phyloP scores from a whole-genome alignment of 2,797 vertebrate genomes.

The Notoglanidium macrostoma region DNA sequence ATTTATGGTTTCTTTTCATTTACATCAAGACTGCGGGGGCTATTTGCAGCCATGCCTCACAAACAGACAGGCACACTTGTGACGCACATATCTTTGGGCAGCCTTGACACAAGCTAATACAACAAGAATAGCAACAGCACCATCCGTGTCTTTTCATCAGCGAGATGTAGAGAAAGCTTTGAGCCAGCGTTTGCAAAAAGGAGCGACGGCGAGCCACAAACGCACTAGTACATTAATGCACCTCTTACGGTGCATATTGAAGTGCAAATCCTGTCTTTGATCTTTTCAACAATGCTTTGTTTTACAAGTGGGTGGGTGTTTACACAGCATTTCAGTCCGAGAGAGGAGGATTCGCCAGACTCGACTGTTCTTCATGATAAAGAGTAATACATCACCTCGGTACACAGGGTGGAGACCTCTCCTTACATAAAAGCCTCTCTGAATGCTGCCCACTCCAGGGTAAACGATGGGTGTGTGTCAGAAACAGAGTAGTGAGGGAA shows the following conservation, averaged over 20 bases:
- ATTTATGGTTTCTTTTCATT: constrained; percentile 13
- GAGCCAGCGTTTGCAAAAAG: constrained; percentile 45
- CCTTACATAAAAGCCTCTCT: constrained; percentile 31
- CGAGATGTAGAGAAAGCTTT: constrained; percentile 38
- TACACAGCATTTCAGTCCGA: constrained; percentile 45
- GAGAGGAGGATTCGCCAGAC: constrained; percentile 24
- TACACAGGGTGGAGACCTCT: constrained; percentile 29
- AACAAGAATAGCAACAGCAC: constrained; percentile 53
- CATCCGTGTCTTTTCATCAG: constrained; percentile 49
- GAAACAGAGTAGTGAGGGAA: not conserved
- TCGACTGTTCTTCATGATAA: constrained; percentile 31
- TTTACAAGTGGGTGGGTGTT: constrained; percentile 58
- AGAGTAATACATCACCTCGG: constrained; percentile 31
- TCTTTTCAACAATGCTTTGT: constrained; percentile 49
- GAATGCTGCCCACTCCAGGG: constrained; percentile 19
- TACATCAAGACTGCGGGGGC: constrained; percentile 33
- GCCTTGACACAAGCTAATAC: constrained; percentile 46
- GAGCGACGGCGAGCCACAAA: constrained; percentile 43
- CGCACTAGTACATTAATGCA: constrained; percentile 51
- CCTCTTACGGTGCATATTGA: constrained; percentile 64
- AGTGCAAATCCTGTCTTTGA: constrained; percentile 70
- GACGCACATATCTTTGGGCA: constrained; percentile 55
- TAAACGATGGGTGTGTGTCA: constrained; percentile 24
- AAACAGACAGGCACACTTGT: constrained; percentile 47
- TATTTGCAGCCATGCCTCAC: constrained; percentile 47